Percentiles rank a stretch among this genome's conserved stretches.
These are phyloP conservation scores for Trichonephila clavata DNA, from an alignment of 1,140 invertebrate species.

Conservation along the genomic window DNA sequence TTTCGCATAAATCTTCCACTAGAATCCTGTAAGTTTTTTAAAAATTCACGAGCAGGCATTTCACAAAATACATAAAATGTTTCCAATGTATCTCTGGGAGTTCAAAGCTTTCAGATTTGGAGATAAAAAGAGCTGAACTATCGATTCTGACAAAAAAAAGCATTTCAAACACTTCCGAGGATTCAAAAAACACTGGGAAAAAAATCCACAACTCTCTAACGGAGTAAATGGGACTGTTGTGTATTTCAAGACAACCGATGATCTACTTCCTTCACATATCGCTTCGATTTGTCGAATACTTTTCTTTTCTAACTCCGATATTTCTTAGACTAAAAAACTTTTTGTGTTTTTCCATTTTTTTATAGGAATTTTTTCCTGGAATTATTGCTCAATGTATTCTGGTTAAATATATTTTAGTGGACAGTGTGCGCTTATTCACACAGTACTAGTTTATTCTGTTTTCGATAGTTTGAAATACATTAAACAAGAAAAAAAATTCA, in stretches of 20 bases:
- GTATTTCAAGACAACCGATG: slow-evolving; percentile 1
- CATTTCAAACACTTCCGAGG: background rate
- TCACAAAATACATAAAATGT: background rate
- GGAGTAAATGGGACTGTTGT: background rate
- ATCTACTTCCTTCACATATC: background rate
- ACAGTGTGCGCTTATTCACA: no score
- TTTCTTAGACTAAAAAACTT: background rate
- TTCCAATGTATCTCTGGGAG: background rate
- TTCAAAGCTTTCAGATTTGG: background rate
- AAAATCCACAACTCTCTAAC: background rate
- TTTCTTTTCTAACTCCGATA: background rate
- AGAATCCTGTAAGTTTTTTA: no score
- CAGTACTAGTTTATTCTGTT: no score
- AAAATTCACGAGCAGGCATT: background rate
- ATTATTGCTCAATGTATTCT: background rate
- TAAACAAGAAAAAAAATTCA: no score
- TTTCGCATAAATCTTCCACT: no score
- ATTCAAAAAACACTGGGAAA: background rate
- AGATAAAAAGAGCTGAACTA: background rate
- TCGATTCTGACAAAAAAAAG: background rate
- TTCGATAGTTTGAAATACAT: no score
- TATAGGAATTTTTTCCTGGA: background rate
- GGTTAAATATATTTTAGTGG: no score
- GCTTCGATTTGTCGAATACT: background rate
- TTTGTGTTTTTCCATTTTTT: background rate